phyloP scores from a whole-genome alignment of 2,113 vertebrate genomes.

The Cephalopterus ornatus region DNA sequence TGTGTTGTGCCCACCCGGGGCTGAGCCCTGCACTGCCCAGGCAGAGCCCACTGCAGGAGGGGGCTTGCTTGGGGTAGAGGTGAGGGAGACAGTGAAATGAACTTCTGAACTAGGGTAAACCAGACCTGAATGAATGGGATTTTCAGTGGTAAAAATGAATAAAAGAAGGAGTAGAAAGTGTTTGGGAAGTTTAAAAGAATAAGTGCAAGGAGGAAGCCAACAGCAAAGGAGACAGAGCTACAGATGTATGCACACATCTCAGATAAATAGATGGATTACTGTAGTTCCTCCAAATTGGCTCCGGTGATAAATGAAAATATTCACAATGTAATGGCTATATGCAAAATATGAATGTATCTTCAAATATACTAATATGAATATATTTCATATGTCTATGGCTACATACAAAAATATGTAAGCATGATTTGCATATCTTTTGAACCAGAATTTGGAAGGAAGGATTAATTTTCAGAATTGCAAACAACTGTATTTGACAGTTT shows the following conservation, averaged over 20 bases:
- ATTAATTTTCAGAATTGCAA: neutral
- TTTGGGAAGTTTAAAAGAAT: neutral
- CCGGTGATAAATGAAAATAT: neutral
- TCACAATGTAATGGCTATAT: neutral
- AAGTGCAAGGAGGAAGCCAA: neutral
- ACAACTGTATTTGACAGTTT: neutral
- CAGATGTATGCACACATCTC: fast-evolving
- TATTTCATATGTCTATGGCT: neutral
- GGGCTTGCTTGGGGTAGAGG: neutral
- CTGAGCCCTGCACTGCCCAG: fast-evolving
- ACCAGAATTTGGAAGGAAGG: neutral
- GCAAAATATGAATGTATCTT: neutral
- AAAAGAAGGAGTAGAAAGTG: neutral
- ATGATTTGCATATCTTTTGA: neutral
- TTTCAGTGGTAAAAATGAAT: neutral
- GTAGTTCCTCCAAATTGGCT: neutral
- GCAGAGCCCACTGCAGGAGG: neutral
- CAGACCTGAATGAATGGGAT: neutral
- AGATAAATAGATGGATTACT: neutral
- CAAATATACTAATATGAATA: neutral
- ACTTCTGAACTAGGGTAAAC: neutral
- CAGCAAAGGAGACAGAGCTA: neutral
- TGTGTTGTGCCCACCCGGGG: neutral
- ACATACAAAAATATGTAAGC: neutral
- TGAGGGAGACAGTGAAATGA: neutral